phyloP scores from a whole-genome alignment of 1,140 invertebrate genomes.

The Drosophila triauraria region DNA sequence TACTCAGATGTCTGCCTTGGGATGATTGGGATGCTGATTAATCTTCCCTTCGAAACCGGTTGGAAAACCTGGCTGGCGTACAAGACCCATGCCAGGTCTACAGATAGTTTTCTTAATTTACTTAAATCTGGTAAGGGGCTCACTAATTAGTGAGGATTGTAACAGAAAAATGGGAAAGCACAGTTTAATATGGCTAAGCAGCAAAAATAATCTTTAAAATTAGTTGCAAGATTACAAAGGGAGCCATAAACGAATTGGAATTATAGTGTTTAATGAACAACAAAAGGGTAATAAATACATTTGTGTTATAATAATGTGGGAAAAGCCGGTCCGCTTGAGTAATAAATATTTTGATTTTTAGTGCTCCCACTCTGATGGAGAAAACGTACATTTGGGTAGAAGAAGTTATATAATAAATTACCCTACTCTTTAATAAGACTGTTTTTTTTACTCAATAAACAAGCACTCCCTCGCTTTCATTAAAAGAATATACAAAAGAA shows the following conservation, averaged over 20 bases:
- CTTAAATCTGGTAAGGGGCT: not conserved
- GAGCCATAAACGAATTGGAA: not conserved
- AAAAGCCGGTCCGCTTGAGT: not conserved
- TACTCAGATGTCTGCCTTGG: not conserved
- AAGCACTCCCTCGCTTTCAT: constrained; percentile 4
- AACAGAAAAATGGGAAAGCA: not conserved
- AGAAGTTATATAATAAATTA: not conserved
- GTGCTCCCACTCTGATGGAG: too few relatives aligned
- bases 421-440: not conserved
- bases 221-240: not conserved
- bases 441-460: not conserved
- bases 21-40: constrained; percentile 9
- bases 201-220: not conserved
- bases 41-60: constrained; percentile 15
- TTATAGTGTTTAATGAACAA: not conserved
- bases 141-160: not conserved
- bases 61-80: constrained; percentile 3
- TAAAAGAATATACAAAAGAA: constrained; percentile 17
- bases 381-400: not conserved
- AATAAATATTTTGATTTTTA: not conserved
- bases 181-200: not conserved
- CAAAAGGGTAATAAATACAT: not conserved
- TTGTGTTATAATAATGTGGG: not conserved
- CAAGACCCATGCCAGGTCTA: not conserved
- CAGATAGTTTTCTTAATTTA: not conserved